phyloP scores from a whole-genome alignment of 2,113 vertebrate species.

The Lepus timidus region DNA sequence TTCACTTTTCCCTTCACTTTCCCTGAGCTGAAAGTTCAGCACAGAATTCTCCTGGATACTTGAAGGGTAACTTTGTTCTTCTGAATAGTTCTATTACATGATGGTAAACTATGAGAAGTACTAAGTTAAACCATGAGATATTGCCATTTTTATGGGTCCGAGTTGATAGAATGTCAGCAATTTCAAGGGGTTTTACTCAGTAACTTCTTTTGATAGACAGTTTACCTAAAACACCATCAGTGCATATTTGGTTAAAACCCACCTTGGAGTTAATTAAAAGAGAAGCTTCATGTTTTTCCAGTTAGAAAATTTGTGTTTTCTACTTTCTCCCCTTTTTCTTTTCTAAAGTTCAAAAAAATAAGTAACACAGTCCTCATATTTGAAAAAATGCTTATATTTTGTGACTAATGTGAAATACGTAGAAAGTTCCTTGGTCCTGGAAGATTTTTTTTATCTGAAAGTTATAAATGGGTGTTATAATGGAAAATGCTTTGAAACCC shows the following conservation, averaged over 20 bases:
- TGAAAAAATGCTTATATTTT: slow-evolving; percentile 10
- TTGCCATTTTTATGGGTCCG: not conserved
- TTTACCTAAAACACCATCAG: not conserved
- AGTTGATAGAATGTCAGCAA: not conserved
- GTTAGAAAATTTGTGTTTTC: not conserved
- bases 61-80: not conserved
- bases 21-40: not conserved
- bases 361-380: not conserved
- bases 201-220: not conserved
- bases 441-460: not conserved
- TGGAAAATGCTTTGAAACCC: slow-evolving; percentile 63
- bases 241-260: not conserved
- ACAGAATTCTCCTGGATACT: not conserved
- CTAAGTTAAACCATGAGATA: not conserved
- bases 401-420: not conserved
- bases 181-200: not conserved
- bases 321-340: not conserved
- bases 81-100: not conserved
- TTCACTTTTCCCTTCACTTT: not conserved
- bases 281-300: not conserved
- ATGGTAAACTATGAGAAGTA: not conserved
- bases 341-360: not conserved
- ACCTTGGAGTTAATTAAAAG: not conserved
- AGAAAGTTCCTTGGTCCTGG: slow-evolving; percentile 16
- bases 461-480: slow-evolving; percentile 58